A percentile compares a stretch with the other conserved stretches of the same genome.
These are phyloP conservation scores for Catharus fuscescens DNA, from an alignment of 2,113 vertebrate genomes.

Conservation along the genomic window DNA sequence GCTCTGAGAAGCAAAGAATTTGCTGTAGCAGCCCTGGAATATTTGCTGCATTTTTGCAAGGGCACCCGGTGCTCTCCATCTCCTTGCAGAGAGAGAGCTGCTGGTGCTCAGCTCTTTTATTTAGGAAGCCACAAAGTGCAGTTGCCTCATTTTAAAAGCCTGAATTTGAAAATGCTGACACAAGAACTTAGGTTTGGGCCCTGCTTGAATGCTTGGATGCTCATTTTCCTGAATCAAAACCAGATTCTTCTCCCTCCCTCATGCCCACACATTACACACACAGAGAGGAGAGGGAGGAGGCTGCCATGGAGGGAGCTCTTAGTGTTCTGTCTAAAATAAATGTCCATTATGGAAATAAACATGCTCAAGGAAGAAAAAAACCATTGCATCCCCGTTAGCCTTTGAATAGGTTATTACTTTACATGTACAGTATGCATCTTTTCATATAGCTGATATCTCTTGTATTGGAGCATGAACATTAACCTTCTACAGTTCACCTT, in stretches of 20 bases:
- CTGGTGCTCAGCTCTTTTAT: neutral
- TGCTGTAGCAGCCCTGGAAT: neutral
- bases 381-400: neutral
- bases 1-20: neutral
- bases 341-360: neutral
- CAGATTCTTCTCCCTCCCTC: neutral
- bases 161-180: neutral
- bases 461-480: conserved; percentile 35
- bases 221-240: neutral
- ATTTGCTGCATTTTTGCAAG: neutral
- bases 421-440: neutral
- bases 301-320: neutral
- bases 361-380: neutral
- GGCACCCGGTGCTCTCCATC: neutral
- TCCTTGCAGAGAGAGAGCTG: neutral
- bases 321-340: neutral
- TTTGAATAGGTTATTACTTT: conserved; percentile 37
- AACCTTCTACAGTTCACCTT: conserved; percentile 52
- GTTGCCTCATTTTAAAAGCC: neutral
- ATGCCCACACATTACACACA: neutral
- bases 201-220: neutral
- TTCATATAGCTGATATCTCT: neutral
- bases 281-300: neutral
- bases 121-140: neutral
- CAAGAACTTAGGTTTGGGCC: neutral